Conservation (phyloP, 2,797 vertebrate genomes). For the Saxicola maurus region DNA sequence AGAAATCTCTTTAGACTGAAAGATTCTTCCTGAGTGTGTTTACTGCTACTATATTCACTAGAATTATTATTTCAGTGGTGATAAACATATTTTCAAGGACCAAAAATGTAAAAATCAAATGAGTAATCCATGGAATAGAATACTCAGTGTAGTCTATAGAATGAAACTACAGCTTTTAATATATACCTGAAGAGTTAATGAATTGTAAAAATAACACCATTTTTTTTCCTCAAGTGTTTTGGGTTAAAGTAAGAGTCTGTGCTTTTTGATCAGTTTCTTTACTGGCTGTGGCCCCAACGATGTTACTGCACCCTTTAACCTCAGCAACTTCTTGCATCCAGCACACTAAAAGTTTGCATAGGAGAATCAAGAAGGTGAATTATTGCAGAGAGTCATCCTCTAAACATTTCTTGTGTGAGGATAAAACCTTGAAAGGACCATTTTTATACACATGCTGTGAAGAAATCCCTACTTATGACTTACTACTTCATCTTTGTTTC, state of each 20-base stretch:
- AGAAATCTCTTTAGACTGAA: background rate
- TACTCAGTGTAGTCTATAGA: background rate
- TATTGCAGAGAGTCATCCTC: background rate
- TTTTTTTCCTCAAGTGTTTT: background rate
- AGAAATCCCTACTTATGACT: rapidly evolving
- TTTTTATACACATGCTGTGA: background rate
- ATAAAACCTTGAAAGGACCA: background rate
- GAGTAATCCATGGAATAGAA: background rate
- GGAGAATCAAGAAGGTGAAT: background rate
- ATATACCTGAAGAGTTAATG: background rate
- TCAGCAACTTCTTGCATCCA: background rate
- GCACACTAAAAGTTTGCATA: background rate
- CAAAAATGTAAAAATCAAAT: background rate
- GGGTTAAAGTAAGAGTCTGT: background rate
- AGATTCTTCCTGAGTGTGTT: background rate
- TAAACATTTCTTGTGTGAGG: background rate
- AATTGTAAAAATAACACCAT: background rate
- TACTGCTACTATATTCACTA: background rate
- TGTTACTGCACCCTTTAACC: background rate
- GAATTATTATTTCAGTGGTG: background rate
- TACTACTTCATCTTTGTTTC: background rate
- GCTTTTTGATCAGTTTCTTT: background rate
- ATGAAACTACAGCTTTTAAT: background rate
- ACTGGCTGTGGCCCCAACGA: background rate
- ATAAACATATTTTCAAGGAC: background rate